Conservation (phyloP, 2,797 vertebrate genomes). For the Ctenosaura bakeri region DNA sequence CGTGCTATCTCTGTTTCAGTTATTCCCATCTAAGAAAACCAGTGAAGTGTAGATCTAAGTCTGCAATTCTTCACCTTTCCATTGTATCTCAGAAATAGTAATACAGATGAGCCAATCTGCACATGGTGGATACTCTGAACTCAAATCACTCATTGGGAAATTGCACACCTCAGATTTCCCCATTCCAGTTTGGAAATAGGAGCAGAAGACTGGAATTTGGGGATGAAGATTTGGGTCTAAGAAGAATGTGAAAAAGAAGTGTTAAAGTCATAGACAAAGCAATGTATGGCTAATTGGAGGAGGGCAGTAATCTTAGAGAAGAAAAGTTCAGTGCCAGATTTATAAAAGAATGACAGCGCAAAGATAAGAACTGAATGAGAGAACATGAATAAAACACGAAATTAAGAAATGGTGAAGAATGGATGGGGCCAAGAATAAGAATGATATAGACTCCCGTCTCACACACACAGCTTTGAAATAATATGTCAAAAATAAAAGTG, state of each 20-base stretch:
- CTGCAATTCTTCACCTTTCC: not conserved
- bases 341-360: not conserved
- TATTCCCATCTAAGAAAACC: not conserved
- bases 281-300: not conserved
- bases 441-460: not conserved
- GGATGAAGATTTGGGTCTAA: not conserved
- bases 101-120: not conserved
- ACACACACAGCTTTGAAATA: not conserved
- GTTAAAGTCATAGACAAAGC: not conserved
- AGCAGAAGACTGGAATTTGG: not conserved
- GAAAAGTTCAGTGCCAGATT: not conserved
- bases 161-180: no score
- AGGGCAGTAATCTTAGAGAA: not conserved
- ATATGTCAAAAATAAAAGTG: not conserved
- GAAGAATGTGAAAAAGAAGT: not conserved
- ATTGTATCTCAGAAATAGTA: not conserved
- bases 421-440: not conserved
- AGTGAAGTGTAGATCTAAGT: not conserved
- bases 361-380: not conserved
- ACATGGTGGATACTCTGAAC: not conserved
- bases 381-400: not conserved
- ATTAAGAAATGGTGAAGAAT: not conserved
- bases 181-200: not conserved
- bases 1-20: not conserved
- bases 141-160: not conserved